Evolutionary conservation across 2,888 invertebrate species (phyloP), one percentile per base, ranked within the genome.

Genomic region (Lamellibrachia satsuma): DNA sequence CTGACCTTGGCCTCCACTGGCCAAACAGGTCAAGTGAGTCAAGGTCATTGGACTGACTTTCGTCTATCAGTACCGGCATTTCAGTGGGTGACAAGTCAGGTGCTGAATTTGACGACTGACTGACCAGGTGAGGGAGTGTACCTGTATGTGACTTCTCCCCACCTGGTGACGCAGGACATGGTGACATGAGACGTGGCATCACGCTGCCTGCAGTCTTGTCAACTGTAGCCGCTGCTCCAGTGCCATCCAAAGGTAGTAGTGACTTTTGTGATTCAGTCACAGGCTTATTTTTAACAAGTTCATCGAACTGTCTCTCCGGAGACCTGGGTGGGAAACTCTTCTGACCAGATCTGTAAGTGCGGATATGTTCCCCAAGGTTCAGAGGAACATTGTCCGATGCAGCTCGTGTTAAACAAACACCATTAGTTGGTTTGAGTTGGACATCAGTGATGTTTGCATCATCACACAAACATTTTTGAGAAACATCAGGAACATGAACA

Each of bases 11-110:
- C 75, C 75, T 11, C 75, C 75, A 75, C 22, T 75, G 75, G 22
- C 75, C 75, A 75, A 75, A 75, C 75, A 75, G 75, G 22, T 75
- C 75, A 75, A 75, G 75, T 22, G 75, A n/a, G 75, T 75, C 75
- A 75, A 75, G 75, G 4, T 75, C 75, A 22, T 22, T 75, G 75
- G 75, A 22, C 75, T 75, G 75, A n/a, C 75, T 75, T 22, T 75
- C 75, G 22, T 75, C 75, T 22, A 75, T 75, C 75, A 75, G 22
- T 22, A 75, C 75, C n/a, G 75, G 75, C 75, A 75, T 75, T 75
- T 75, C 75, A 75, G 75, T 75, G 15, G 75, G 75, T 75, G 75
- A 75, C 75, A 75, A 75, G 22, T 75, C 22, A 15, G 75, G n/a
- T 6, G 75, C 15, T 11, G 75, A 6, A 75, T 22, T 11, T 75